Conservation (phyloP, 2,113 vertebrate genomes). For the human (Homo sapiens) region GRCh38 chr4:123601501-123602000, state of each 20-base stretch:
- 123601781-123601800: background rate
- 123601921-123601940: no score
- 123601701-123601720: background rate
- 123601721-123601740: background rate
- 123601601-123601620: background rate
- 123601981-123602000: background rate
- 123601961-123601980: no score
- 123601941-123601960: no score
- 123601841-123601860: background rate
- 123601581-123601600: background rate
- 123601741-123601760: background rate
- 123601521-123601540: background rate
- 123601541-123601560: background rate
- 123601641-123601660: background rate
- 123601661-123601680: background rate
- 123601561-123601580: background rate
- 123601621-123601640: background rate
- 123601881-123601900: background rate
- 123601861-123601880: background rate
- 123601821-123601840: background rate
- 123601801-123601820: background rate
- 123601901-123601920: no score
- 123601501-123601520: background rate
- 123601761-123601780: background rate
- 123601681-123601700: background rate